Evolutionary conservation across 1,140 invertebrate species (phyloP).

Genomic region (Halesus radiatus): DNA sequence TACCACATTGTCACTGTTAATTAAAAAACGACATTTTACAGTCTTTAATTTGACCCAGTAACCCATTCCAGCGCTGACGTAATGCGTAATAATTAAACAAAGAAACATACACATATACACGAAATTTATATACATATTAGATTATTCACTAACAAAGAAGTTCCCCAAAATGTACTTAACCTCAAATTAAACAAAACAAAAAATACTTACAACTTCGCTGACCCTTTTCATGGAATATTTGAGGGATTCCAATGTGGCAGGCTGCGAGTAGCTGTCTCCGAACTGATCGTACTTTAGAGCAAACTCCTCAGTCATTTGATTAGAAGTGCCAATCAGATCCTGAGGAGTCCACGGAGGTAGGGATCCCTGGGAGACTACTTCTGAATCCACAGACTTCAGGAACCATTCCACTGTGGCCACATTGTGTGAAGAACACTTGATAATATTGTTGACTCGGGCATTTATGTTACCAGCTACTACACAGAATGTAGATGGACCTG

Average conservation of each 20-base stretch:
- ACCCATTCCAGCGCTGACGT: too few relatives aligned
- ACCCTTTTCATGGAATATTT: slow-evolving; percentile 50
- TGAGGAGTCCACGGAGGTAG: slow-evolving; percentile 59
- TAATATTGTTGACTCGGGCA: slow-evolving; percentile 70
- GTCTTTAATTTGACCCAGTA: too few relatives aligned
- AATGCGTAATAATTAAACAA: too few relatives aligned
- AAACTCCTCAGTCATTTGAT: slow-evolving; percentile 61
- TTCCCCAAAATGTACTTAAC: too few relatives aligned
- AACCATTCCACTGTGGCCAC: slow-evolving; percentile 69
- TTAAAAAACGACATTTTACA: too few relatives aligned
- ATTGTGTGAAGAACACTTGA: slow-evolving; percentile 65
- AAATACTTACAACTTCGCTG: slow-evolving; percentile 41
- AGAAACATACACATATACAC: too few relatives aligned
- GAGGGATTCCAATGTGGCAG: slow-evolving; percentile 59
- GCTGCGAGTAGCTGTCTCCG: slow-evolving; percentile 63
- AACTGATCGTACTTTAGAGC: slow-evolving; percentile 62
- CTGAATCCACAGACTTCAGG: slow-evolving; percentile 59
- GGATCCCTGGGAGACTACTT: slow-evolving; percentile 50
- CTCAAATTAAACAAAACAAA: too few relatives aligned
- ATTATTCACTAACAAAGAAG: too few relatives aligned
- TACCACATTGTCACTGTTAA: too few relatives aligned
- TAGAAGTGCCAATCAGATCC: slow-evolving; percentile 62
- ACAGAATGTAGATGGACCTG: slow-evolving; percentile 51
- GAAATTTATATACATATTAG: too few relatives aligned
- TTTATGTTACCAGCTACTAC: slow-evolving; percentile 72